A percentile compares a stretch with the other conserved stretches of the same genome.
These are phyloP conservation scores for Rotaria sp. DNA, from an alignment of 2,888 invertebrate species.

Conservation along the genomic window DNA sequence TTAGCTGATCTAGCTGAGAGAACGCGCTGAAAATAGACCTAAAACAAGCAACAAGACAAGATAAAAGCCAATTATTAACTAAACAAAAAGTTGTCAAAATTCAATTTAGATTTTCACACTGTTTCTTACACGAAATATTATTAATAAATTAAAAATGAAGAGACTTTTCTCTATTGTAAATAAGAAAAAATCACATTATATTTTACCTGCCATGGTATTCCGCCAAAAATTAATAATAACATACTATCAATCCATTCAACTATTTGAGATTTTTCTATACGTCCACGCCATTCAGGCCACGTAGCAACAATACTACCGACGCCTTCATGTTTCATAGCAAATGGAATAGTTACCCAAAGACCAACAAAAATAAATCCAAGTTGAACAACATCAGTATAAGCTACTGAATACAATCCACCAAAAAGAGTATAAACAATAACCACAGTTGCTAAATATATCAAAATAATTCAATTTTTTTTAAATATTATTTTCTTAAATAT, in stretches of 20 bases:
- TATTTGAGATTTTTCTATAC: constrained; percentile 50
- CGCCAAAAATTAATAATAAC: constrained; percentile 80
- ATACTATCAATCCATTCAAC: constrained; percentile 81
- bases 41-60: constrained; percentile 53
- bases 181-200: too few relatives aligned
- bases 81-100: too few relatives aligned
- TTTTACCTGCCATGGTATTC: constrained; percentile 83
- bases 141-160: constrained; percentile 52
- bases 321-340: constrained; percentile 76
- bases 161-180: neutral
- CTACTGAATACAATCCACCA: constrained; percentile 48
- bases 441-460: constrained; percentile 46
- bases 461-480: constrained; percentile 43
- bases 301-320: constrained; percentile 57
- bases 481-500: constrained; percentile 43
- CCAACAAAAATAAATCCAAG: constrained; percentile 45
- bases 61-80: neutral
- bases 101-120: neutral
- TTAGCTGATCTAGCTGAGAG: constrained; percentile 87
- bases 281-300: constrained; percentile 27
- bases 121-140: neutral
- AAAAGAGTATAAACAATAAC: constrained; percentile 47
- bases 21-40: constrained; percentile 91
- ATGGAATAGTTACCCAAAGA: constrained; percentile 85
- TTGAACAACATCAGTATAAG: constrained; percentile 47